Base-by-base conservation (phyloP, 2,888 invertebrate genomes). In the Campoletis raptor region DNA sequence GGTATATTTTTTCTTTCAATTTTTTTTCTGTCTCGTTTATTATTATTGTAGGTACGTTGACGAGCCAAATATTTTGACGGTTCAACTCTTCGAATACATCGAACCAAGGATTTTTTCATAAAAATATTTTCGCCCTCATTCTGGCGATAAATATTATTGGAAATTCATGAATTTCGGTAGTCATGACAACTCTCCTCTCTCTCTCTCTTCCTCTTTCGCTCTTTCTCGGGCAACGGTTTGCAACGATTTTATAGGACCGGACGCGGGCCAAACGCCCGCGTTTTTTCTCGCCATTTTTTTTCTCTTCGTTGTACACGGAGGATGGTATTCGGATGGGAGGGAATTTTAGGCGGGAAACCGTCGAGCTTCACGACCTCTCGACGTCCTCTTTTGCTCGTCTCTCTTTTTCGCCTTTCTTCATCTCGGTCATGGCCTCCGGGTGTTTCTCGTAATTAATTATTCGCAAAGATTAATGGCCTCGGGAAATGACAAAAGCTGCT, bases 261-360 rank as follows among this genome's bases (percentile, higher is more conserved):
- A 66, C 70, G 48, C 69, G 54, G 45, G 45, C 48, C 66, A 61
- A 52, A 52, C 78, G 76, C 72, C 45, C 76, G 78, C 77, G 37
- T 66, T 85, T 80, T 76, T 86, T 81, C 48, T 67, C 48, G 57
- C 73, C 64, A 74, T 74, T 80, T 73, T 86, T 73, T 79, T 79
- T 54, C 30, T 57, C 37, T 57, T 18, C 54, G 10, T 74, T 67
- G 73, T 74, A 72, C 70, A 57, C 66, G 70, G 67, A 42, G 67
- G 52, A 76, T 61, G 72, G 85, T 83, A 84, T 85, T 73, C 67
- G 87, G 85, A 66, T 78, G 66, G 61, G 87, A 82, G 84, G 70
- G 84, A 84, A 87, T 87, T 88, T 88, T 88, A 87, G 87, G 88
- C 88, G 88, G 88, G 88, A 88, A 88, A 88, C 87, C 69, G 81